A percentile compares a stretch with the other conserved stretches of the same genome.
Evolutionary conservation across 2,888 invertebrate genomes (phyloP).

Genomic region (Thysanoteuthis rhombus): DNA sequence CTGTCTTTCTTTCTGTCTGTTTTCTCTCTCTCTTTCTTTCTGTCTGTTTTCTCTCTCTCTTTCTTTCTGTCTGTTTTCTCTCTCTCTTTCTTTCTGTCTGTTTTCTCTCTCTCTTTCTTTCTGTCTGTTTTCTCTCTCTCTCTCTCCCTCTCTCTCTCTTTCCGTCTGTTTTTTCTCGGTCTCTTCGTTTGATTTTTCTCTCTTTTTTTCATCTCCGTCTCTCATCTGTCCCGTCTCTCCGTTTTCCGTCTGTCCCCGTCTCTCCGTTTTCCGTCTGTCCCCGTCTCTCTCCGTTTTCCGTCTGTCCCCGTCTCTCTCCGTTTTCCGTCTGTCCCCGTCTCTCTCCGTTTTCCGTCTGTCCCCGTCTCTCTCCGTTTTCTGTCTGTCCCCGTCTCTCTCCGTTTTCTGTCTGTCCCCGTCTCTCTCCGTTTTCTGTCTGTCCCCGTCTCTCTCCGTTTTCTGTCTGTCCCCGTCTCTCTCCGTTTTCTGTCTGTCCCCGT

Average conservation of each 20-base stretch:
- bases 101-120: neutral
- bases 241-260: neutral
- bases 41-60: neutral
- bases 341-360: neutral
- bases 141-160: neutral
- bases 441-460: neutral
- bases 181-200: neutral
- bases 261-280: neutral
- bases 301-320: neutral
- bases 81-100: neutral
- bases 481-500: neutral
- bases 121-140: neutral
- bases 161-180: neutral
- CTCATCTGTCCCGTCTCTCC: accelerated
- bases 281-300: accelerated
- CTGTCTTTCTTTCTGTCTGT: neutral
- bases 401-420: neutral
- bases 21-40: neutral
- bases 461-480: accelerated
- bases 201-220: neutral
- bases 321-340: neutral
- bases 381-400: neutral
- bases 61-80: too few relatives aligned
- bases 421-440: neutral
- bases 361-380: too few relatives aligned